These are phyloP conservation scores for Morelia viridis DNA, from an alignment of 2,797 vertebrate species.

Conservation along the genomic window DNA sequence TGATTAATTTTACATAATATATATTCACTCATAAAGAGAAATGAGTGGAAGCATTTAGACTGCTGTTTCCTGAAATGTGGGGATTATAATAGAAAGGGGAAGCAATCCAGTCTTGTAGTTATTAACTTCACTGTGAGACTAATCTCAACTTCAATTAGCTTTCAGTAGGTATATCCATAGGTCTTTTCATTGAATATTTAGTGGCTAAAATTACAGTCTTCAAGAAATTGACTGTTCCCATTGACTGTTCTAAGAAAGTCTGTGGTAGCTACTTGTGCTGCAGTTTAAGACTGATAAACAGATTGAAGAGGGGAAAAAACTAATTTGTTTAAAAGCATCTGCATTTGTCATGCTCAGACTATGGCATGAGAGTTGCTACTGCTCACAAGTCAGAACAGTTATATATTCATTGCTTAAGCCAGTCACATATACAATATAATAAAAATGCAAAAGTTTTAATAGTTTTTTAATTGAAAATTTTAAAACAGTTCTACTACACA, in stretches of 20 bases:
- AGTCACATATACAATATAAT: background rate
- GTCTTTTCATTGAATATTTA: conserved; percentile 17
- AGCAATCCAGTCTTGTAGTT: conserved; percentile 1
- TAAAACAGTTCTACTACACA: background rate
- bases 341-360: background rate
- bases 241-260: background rate
- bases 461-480: background rate
- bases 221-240: conserved; percentile 3
- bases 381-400: background rate
- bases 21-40: conserved; percentile 1
- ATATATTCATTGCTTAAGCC: background rate
- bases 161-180: conserved; percentile 15
- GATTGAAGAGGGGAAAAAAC: background rate
- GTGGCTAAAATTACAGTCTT: conserved; percentile 11
- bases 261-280: background rate
- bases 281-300: background rate
- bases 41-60: conserved; percentile 18
- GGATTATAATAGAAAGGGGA: background rate
- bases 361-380: background rate
- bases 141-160: conserved; percentile 23
- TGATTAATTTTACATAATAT: conserved; percentile 18
- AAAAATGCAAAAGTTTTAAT: background rate
- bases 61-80: conserved; percentile 6
- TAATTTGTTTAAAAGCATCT: background rate
- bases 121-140: conserved; percentile 21